Conservation (phyloP, 2,113 vertebrate species). For the Xenopus borealis region DNA sequence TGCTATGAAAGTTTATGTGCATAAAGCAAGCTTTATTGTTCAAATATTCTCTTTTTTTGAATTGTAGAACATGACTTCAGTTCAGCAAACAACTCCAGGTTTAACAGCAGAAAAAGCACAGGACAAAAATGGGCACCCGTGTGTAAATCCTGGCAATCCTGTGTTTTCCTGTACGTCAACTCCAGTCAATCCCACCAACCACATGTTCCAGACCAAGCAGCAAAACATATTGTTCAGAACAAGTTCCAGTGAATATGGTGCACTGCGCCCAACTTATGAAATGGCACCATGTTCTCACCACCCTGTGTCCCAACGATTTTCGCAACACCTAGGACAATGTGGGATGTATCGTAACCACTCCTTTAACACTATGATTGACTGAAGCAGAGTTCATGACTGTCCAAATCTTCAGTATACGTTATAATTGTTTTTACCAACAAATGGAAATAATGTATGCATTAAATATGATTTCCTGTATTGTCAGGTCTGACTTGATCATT, state of each 20-base stretch:
- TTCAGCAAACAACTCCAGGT: conserved; percentile 19
- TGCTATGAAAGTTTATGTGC: too few species aligned
- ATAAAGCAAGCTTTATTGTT: too few species aligned
- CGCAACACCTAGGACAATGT: conserved; percentile 54
- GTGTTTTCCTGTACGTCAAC: conserved; percentile 73
- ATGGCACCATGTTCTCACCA: conserved; percentile 62
- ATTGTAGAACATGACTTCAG: conserved; percentile 46
- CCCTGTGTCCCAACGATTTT: conserved; percentile 69
- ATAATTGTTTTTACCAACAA: conserved; percentile 40
- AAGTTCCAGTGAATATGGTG: conserved; percentile 69
- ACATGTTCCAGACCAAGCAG: conserved; percentile 46
- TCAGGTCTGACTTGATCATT: too few species aligned
- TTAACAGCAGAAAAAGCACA: conserved; percentile 10
- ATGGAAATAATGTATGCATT: too few species aligned
- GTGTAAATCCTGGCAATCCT: conserved; percentile 69
- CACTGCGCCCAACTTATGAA: conserved; percentile 57
- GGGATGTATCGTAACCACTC: conserved; percentile 66
- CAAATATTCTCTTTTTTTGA: too few species aligned
- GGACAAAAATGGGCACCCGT: conserved; percentile 31
- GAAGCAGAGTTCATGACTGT: conserved; percentile 64
- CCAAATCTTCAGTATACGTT: conserved; percentile 62
- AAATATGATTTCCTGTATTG: too few species aligned
- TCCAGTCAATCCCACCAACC: conserved; percentile 41
- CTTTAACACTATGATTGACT: conserved; percentile 73
- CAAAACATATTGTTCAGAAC: conserved; percentile 72